Evolutionary conservation across 2,888 invertebrate species (phyloP), one percentile per base, ranked within the genome.

Genomic region (Cyrtodaria siliqua): DNA sequence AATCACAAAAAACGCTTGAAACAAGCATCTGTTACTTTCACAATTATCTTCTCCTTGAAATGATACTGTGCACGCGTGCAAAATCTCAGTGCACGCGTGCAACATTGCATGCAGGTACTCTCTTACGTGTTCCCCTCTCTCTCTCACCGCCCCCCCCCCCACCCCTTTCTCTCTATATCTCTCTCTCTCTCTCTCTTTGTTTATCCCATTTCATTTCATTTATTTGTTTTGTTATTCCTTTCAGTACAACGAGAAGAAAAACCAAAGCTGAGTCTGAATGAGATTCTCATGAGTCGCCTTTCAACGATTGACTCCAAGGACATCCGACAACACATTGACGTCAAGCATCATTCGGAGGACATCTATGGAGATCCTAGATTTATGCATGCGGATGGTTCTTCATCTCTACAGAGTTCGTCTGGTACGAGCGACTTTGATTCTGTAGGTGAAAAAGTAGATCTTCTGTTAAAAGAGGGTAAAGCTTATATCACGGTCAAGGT

Each of bases 401-500:
- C 56, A 6, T 63, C 67, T 9, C 57, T 50, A 6, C 64, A 69
- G 1, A 16, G 40, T 2, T 70, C 81, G 6, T 59, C 33, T n/a
- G 79, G 86, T 70, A 89, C 86, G 18, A 83, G 83, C 55, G 86
- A 89, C 73, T 89, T 89, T 79, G 90, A 90, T 69, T 84, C 88
- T 9, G 87, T 89, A 23, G 84, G 85, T 42, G 90, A 90, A 68
- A 88, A 89, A 29, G 87, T 90, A 23, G 89, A 89, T 52, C 81
- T 90, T 24, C 70, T 85, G 57, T 59, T 90, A 44, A 87, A 86
- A 61, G 83, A 86, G 14, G 90, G 90, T 8, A 89, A 89, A 66
- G 90, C 90, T 1, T 85, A 79, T 61, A 88, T 90, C 18, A 87
- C 87, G n/a, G 85, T 92, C 52, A 91, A 87, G 73, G 92, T 92